phyloP scores from a whole-genome alignment of 35 echinoderm and acorn worm genomes.

The Hemicentrotus pulcherrimus region DNA sequence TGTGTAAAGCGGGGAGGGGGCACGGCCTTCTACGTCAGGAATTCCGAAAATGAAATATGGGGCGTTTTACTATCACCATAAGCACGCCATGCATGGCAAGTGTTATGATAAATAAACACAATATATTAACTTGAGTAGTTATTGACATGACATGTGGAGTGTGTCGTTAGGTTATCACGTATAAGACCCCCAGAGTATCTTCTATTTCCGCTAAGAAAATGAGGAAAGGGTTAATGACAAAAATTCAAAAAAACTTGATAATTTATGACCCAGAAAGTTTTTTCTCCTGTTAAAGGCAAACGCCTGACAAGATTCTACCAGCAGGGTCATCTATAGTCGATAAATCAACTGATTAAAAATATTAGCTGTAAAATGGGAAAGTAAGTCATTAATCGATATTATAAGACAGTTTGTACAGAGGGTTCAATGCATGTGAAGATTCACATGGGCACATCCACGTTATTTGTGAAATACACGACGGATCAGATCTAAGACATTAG shows the following conservation, averaged over 20 bases:
- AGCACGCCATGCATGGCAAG: neutral
- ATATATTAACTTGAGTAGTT: conserved; percentile 6
- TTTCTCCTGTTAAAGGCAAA: neutral
- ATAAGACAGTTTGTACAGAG: no score
- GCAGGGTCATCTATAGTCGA: neutral
- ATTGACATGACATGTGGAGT: neutral
- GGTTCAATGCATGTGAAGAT: no score
- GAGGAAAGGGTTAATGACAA: neutral
- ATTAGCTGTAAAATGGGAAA: no score
- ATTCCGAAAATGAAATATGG: neutral
- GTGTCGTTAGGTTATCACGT: neutral
- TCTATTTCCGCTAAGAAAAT: neutral
- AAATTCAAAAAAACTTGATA: neutral
- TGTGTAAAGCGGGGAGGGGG: no score
- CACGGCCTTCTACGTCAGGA: neutral
- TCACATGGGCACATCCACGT: no score
- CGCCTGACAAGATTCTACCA: neutral
- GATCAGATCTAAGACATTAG: no score
- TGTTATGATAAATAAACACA: conserved; percentile 11
- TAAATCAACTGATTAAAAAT: no score
- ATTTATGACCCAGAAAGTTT: neutral
- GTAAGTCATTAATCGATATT: no score
- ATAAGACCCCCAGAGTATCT: neutral
- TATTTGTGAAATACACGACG: no score
- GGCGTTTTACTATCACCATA: neutral